These are phyloP conservation scores for Gymnorhina tibicen DNA, from an alignment of 2,113 vertebrate genomes.

Conservation along the genomic window DNA sequence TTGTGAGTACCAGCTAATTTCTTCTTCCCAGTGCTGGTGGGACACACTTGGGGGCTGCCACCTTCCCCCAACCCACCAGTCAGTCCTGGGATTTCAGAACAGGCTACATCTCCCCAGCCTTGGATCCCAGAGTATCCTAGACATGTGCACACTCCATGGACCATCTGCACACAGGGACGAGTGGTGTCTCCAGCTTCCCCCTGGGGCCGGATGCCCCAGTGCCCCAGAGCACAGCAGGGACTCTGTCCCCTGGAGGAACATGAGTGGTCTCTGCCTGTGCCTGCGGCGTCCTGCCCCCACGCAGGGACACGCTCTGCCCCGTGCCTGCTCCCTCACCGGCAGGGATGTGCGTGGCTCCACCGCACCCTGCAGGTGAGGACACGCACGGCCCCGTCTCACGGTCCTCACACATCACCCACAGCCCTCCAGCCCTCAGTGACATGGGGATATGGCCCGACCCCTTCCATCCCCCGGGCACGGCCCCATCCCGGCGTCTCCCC, in stretches of 20 bases:
- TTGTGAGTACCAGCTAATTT: neutral
- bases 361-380: neutral
- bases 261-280: neutral
- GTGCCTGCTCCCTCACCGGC: rapidly evolving
- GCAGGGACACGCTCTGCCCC: neutral
- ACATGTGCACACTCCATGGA: rapidly evolving
- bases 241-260: neutral
- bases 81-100: neutral
- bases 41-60: neutral
- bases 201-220: too few relatives aligned
- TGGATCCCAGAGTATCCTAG: neutral
- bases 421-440: neutral
- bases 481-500: neutral
- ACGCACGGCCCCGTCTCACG: neutral
- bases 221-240: neutral
- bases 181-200: neutral
- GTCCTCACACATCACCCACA: neutral
- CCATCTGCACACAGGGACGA: neutral
- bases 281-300: neutral
- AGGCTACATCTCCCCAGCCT: neutral
- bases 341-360: neutral
- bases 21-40: neutral
- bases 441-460: rapidly evolving
- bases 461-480: neutral
- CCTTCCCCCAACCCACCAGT: neutral